Percentiles rank a stretch among this genome's conserved stretches.
phyloP scores from a whole-genome alignment of 2,113 vertebrate species.

The Pitta sordida region DNA sequence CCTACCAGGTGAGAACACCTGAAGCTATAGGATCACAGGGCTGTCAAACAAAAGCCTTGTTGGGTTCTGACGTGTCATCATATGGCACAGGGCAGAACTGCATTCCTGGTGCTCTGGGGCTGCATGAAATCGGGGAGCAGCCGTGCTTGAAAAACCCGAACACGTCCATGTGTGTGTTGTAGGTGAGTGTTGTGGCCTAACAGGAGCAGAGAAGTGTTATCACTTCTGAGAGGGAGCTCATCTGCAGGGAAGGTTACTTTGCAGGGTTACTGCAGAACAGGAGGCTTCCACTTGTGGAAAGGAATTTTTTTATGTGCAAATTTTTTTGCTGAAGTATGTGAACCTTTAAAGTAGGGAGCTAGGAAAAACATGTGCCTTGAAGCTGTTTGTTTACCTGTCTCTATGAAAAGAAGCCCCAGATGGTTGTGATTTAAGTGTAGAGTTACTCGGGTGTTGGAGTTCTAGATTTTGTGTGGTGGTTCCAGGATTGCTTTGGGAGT shows the following conservation, averaged over 20 bases:
- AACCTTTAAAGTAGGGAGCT: not conserved
- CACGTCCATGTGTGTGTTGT: not conserved
- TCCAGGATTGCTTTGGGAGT: not conserved
- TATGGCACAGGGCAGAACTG: not conserved
- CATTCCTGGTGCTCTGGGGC: not conserved
- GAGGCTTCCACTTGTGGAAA: not conserved
- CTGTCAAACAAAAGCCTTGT: not conserved
- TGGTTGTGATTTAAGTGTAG: not conserved
- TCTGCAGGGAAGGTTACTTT: not conserved
- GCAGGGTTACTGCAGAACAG: not conserved
- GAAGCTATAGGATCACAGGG: not conserved
- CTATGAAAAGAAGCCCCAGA: not conserved
- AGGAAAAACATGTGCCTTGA: not conserved
- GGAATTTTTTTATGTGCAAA: not conserved
- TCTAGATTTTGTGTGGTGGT: rapidly evolving
- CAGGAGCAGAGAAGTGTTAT: not conserved
- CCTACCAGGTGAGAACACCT: not conserved
- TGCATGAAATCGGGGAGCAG: not conserved
- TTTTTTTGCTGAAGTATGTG: not conserved
- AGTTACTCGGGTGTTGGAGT: not conserved
- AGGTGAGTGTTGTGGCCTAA: not conserved
- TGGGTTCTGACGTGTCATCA: not conserved
- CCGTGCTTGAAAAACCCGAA: not conserved
- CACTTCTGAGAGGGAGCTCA: not conserved
- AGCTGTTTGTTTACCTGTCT: not conserved